phyloP scores from a whole-genome alignment of 2,113 vertebrate species.

The Cyphomyrus discorhynchus region DNA sequence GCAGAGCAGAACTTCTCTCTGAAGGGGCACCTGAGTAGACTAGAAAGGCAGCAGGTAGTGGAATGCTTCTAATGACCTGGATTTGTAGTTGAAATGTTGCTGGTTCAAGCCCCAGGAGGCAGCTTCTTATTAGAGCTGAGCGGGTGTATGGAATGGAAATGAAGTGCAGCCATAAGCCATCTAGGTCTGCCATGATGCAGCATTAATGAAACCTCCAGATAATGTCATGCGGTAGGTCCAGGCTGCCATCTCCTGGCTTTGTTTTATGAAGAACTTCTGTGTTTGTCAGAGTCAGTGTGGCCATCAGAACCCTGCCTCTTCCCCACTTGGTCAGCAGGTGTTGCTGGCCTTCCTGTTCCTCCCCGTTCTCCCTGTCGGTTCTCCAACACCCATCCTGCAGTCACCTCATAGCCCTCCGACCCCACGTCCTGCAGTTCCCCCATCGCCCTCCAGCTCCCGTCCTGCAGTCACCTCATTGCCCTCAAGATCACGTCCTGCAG shows the following conservation, averaged over 20 bases:
- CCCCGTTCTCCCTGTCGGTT: too few species aligned
- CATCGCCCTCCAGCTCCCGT: fast-evolving
- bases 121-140: neutral
- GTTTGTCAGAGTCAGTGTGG: too few species aligned
- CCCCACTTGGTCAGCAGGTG: too few species aligned
- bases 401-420: too few species aligned
- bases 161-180: neutral
- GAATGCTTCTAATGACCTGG: neutral
- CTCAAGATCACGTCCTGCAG: too few species aligned
- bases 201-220: neutral
- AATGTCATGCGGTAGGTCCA: neutral
- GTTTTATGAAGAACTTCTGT: neutral
- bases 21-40: neutral
- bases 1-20: neutral
- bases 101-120: neutral
- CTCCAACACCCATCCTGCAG: too few species aligned
- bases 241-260: neutral
- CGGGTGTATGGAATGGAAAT: neutral
- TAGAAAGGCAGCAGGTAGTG: neutral
- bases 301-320: too few species aligned
- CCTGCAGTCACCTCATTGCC: too few species aligned
- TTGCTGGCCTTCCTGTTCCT: too few species aligned
- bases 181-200: neutral
- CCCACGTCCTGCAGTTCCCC: too few species aligned
- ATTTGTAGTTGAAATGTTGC: neutral